Evolutionary conservation across 2,888 invertebrate genomes (phyloP).

Genomic region (Platycheirus albimanus): DNA sequence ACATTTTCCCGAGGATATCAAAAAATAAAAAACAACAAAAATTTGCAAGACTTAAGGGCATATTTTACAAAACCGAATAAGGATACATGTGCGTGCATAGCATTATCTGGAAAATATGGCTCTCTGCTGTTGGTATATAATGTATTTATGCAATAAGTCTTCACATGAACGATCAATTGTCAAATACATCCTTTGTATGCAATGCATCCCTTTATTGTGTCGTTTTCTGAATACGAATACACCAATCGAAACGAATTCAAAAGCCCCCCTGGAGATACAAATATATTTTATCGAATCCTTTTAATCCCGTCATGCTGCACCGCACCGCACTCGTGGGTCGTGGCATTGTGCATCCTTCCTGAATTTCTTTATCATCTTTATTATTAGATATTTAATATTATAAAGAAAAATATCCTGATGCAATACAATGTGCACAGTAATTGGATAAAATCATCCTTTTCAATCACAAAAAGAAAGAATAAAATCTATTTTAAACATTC

Average conservation of each 20-base stretch:
- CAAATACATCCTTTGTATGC: conserved; percentile 11
- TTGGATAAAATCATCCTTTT: conserved; percentile 32
- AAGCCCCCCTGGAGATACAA: conserved; percentile 19
- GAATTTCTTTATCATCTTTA: conserved; percentile 22
- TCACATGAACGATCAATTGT: conserved; percentile 57
- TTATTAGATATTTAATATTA: conserved; percentile 60
- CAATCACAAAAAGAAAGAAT: neutral
- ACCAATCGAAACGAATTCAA: conserved; percentile 27
- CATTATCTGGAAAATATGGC: conserved; percentile 42
- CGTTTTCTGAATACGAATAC: conserved; percentile 11
- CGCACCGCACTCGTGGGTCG: no score
- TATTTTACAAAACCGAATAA: conserved; percentile 21
- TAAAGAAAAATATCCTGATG: neutral
- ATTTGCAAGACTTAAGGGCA: conserved; percentile 12
- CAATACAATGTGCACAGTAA: conserved; percentile 40
- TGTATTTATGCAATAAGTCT: conserved; percentile 28
- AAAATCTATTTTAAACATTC: neutral
- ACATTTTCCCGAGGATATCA: conserved; percentile 20
- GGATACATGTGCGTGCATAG: conserved; percentile 34
- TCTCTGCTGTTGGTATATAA: conserved; percentile 6
- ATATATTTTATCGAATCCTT: conserved; percentile 4
- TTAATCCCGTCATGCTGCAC: conserved; percentile 13
- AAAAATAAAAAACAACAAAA: conserved; percentile 6
- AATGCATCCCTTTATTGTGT: conserved; percentile 24
- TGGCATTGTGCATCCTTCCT: conserved; percentile 20